A percentile compares a stretch with the other conserved stretches of the same genome.
phyloP scores from a whole-genome alignment of 2,797 vertebrate species.

The Rhinoraja longicauda region DNA sequence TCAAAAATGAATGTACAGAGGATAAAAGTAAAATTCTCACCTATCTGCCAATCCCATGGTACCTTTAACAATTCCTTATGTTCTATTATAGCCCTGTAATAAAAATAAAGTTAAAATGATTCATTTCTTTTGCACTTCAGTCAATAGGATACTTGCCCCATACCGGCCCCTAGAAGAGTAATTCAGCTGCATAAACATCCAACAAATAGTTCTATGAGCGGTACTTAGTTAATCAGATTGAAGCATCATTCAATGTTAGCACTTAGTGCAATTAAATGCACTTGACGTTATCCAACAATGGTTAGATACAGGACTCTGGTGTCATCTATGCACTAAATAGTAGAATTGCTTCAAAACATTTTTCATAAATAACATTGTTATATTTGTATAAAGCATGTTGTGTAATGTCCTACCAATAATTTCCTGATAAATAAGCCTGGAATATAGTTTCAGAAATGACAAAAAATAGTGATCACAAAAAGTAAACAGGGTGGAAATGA shows the following conservation, averaged over 20 bases:
- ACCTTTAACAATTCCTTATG: conserved; percentile 91
- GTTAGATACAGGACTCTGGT: background rate
- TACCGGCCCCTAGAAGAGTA: background rate
- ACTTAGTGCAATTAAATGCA: conserved; percentile 9
- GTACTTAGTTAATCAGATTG: background rate
- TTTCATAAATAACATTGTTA: background rate
- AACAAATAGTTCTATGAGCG: background rate
- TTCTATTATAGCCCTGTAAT: conserved; percentile 85
- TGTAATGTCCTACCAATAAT: background rate
- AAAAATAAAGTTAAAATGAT: conserved; percentile 46
- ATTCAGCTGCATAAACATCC: background rate
- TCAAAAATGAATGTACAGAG: background rate
- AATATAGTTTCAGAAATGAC: background rate
- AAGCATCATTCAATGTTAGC: background rate
- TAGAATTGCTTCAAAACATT: background rate
- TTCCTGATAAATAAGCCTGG: background rate
- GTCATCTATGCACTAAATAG: background rate
- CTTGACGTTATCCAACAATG: background rate
- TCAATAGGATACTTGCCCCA: background rate
- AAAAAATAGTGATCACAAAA: background rate
- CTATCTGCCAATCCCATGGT: conserved; percentile 93
- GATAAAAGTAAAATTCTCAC: conserved; percentile 57
- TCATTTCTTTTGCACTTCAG: conserved; percentile 4
- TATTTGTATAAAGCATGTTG: background rate
- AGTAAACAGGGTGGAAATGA: background rate